Conservation (phyloP, 2,113 vertebrate species). For the Chlorodrepanis virens region DNA sequence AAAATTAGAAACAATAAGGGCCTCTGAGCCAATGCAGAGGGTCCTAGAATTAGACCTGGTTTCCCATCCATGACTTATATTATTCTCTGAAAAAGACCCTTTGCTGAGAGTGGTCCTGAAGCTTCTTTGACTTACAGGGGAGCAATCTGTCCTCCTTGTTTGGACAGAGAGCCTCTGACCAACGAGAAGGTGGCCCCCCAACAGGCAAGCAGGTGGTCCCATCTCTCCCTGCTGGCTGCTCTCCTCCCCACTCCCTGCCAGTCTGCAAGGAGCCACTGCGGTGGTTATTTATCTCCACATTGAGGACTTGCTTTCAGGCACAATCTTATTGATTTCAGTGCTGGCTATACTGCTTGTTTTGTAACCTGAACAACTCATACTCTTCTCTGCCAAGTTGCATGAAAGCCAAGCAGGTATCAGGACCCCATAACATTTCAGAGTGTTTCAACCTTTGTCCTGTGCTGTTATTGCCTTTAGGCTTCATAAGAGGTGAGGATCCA, state of each 20-base stretch:
- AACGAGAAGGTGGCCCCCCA: neutral
- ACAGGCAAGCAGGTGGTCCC: neutral
- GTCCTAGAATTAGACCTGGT: neutral
- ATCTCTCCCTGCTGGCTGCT: neutral
- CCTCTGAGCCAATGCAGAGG: neutral
- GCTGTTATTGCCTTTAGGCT: neutral
- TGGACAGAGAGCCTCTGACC: neutral
- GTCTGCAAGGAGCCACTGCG: neutral
- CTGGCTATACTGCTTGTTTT: slow-evolving; percentile 8
- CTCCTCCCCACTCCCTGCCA: neutral
- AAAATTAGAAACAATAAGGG: neutral
- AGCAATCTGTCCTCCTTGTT: neutral
- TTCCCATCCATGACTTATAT: neutral
- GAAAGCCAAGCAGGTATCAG: neutral
- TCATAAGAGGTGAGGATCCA: neutral
- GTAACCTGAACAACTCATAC: neutral
- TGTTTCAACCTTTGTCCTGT: neutral
- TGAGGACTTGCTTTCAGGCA: neutral
- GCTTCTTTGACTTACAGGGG: neutral
- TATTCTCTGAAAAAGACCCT: neutral
- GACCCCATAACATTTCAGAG: neutral
- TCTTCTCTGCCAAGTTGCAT: neutral
- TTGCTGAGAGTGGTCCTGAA: neutral
- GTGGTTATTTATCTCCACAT: neutral
- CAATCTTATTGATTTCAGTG: neutral